Conservation (phyloP, 2,113 vertebrate genomes). For the Atherinomorus stipes region DNA sequence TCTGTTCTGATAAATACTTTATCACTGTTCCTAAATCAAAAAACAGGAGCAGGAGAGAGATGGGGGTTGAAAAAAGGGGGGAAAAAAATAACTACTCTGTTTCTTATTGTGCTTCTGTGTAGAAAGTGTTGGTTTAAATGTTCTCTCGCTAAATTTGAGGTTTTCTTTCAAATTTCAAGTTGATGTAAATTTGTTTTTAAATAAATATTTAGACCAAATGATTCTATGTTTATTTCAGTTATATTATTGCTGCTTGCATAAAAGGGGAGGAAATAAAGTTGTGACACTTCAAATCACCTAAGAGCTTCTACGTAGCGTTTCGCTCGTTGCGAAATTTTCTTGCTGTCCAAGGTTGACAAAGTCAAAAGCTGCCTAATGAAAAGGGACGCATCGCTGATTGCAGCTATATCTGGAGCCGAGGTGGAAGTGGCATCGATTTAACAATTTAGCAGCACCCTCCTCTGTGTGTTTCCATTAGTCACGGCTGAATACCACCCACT, state of each 20-base stretch:
- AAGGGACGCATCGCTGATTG: slow-evolving; percentile 96
- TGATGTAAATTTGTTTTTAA: neutral
- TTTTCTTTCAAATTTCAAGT: slow-evolving; percentile 38
- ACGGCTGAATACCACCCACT: slow-evolving; percentile 89
- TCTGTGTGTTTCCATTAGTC: slow-evolving; percentile 91
- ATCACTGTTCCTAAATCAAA: slow-evolving; percentile 75
- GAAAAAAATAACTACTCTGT: slow-evolving; percentile 29
- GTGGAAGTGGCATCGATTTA: slow-evolving; percentile 96
- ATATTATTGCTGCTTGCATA: slow-evolving; percentile 14
- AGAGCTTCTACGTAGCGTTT: slow-evolving; percentile 79
- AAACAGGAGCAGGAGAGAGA: slow-evolving; percentile 66
- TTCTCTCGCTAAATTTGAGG: slow-evolving; percentile 23
- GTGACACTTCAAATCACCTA: slow-evolving; percentile 58
- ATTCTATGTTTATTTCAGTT: slow-evolving; percentile 28
- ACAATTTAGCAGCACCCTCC: slow-evolving; percentile 89
- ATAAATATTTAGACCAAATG: slow-evolving; percentile 26
- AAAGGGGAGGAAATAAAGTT: slow-evolving; percentile 31
- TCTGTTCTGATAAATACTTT: slow-evolving; percentile 85
- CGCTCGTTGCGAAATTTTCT: slow-evolving; percentile 84
- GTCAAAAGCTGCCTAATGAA: slow-evolving; percentile 95
- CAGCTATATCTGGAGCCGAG: slow-evolving; percentile 92
- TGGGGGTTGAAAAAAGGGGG: neutral
- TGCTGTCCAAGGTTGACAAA: slow-evolving; percentile 88
- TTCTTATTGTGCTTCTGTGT: slow-evolving; percentile 46
- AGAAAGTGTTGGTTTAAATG: slow-evolving; percentile 26